These are phyloP conservation scores for Chlamydotis undulata DNA, from an alignment of 2,113 vertebrate genomes.

Conservation along the genomic window DNA sequence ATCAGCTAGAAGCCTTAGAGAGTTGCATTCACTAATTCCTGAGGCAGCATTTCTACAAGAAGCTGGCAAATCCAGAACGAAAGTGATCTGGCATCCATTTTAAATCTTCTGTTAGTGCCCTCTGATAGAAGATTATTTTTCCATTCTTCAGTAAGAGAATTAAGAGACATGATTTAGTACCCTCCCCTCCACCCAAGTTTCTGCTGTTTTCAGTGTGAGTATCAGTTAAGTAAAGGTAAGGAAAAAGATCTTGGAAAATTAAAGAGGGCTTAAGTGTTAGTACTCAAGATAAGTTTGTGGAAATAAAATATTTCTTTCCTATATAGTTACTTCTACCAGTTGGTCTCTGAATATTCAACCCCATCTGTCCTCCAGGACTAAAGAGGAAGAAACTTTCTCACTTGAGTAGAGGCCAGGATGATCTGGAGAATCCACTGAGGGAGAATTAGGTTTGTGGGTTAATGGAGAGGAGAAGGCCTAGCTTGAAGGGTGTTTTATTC, in stretches of 20 bases:
- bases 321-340: neutral
- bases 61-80: neutral
- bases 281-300: neutral
- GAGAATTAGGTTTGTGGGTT: neutral
- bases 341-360: neutral
- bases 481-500: neutral
- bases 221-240: neutral
- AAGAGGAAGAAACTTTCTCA: neutral
- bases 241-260: neutral
- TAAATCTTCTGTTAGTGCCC: neutral
- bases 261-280: neutral
- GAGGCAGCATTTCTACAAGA: neutral
- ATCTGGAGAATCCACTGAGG: neutral
- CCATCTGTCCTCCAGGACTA: neutral
- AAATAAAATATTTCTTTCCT: neutral
- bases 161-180: neutral
- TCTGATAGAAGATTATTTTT: neutral
- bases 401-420: neutral
- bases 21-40: neutral
- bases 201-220: neutral
- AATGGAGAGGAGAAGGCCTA: neutral
- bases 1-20: neutral
- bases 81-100: neutral
- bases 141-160: neutral
- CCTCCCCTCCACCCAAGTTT: neutral